These are phyloP conservation scores for Columba guinea DNA, from an alignment of 2,797 vertebrate genomes.

Conservation along the genomic window DNA sequence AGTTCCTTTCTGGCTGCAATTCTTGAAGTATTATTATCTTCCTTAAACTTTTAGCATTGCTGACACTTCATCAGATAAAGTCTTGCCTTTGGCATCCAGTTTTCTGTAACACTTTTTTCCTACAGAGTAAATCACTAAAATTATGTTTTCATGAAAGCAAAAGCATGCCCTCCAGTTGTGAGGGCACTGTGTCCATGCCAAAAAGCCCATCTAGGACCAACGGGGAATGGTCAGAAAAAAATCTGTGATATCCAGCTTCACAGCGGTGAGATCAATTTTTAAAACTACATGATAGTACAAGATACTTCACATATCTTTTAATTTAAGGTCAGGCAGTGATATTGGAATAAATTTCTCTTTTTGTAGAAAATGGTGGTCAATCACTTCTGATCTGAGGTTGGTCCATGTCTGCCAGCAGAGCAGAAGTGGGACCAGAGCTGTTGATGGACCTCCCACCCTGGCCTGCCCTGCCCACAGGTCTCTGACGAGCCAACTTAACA, in stretches of 20 bases:
- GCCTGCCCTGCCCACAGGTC: background rate
- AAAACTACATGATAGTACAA: background rate
- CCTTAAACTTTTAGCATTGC: background rate
- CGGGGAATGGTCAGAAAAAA: background rate
- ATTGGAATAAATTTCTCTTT: background rate
- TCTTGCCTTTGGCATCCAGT: background rate
- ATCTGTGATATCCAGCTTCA: background rate
- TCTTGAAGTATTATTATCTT: background rate
- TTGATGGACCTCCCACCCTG: background rate
- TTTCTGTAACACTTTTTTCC: background rate
- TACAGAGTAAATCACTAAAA: background rate
- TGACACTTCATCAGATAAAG: background rate
- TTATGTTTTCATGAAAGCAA: background rate
- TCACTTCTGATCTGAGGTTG: background rate
- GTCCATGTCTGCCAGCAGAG: background rate
- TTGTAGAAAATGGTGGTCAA: background rate
- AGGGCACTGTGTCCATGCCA: background rate
- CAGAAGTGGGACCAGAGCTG: background rate
- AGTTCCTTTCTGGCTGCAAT: background rate
- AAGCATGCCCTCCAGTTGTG: background rate
- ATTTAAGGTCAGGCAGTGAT: background rate
- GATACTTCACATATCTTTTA: background rate
- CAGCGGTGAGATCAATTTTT: background rate
- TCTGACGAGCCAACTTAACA: background rate
- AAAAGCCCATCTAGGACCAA: background rate